Evolutionary conservation across 2,888 invertebrate species (phyloP).

Genomic region (Phyllotreta cruciferae): DNA sequence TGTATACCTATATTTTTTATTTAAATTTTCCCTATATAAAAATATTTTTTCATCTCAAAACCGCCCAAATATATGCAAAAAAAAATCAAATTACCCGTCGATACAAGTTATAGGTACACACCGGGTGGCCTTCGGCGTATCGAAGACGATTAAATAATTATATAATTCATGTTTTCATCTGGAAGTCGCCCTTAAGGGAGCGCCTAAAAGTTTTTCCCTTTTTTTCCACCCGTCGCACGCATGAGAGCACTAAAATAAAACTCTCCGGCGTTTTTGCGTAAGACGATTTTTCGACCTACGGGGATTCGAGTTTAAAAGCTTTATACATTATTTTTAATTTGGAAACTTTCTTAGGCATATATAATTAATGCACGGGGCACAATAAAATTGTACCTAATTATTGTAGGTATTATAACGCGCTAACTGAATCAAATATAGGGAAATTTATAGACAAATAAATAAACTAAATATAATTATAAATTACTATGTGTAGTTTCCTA

Average conservation of each 20-base stretch:
- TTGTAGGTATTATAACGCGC: no score
- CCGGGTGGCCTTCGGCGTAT: neutral
- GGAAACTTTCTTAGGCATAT: constrained; percentile 38
- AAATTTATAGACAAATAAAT: no score
- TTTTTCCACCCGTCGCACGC: constrained; percentile 42
- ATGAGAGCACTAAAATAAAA: constrained; percentile 49
- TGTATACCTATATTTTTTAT: no score
- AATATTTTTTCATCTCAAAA: no score
- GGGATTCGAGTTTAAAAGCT: constrained; percentile 56
- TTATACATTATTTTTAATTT: constrained; percentile 45
- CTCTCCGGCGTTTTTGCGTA: constrained; percentile 50
- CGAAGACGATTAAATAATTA: constrained; percentile 35
- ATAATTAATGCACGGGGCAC: neutral
- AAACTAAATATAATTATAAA: no score
- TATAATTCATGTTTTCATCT: constrained; percentile 35
- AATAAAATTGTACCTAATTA: no score
- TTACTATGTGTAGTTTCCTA: no score
- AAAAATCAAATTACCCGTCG: no score
- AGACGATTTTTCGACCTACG: constrained; percentile 55
- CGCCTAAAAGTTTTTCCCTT: constrained; percentile 37
- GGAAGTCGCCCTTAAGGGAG: constrained; percentile 28
- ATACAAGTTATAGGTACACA: no score
- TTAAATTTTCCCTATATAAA: no score
- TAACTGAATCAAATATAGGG: no score
- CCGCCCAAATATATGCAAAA: no score